Base-by-base conservation (phyloP, 2,113 vertebrate genomes). In the Paratilapia polleni region DNA sequence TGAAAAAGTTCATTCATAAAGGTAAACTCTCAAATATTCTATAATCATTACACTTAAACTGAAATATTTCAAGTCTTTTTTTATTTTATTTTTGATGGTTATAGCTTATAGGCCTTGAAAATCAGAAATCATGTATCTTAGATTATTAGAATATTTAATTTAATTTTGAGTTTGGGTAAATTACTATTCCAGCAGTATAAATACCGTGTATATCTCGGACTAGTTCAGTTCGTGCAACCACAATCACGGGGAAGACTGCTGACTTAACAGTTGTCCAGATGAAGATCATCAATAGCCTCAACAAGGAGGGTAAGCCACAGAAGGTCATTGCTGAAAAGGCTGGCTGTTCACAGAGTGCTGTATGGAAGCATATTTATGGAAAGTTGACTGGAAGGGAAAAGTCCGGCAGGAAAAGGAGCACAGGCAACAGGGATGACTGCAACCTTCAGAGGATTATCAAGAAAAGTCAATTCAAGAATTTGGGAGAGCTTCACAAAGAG, bases 351-450 rank as follows among this genome's bases (percentile, higher is more conserved):
- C 41, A 49, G 22, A 28, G 9, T 49, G 64, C 64, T 49, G 64
- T 49, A 49, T 70, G 9, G 41, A 49, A 28, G 24, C 24, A 70
- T 70, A 49, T 28, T 49, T 24, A 9, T 49, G 22, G 15, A 12
- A 70, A 1, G 3, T 70, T 70, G 22, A 70, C 19, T n/a, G n/a
- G n/a, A n/a, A n/a, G 41, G 41, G 9, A 68, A 19, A 9, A 19
- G 22, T 0, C 1, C 49, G 0, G 15, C 19, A 68, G 64, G 26
- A 49, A 28, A 22, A 68, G 22, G 22, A 47, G 9, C 41, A 12
- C 15, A 68, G 19, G 64, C 41, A 70, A 49, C 22, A 70, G 26
- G 6, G 41, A 70, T 47, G 24, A 49, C 41, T 22, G 49, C 47
- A 26, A 9, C 24, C 49, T 49, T 49, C 22, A 28, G 41, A 49